phyloP scores from a whole-genome alignment of 1,140 invertebrate genomes.

The Heliconius nattereri region DNA sequence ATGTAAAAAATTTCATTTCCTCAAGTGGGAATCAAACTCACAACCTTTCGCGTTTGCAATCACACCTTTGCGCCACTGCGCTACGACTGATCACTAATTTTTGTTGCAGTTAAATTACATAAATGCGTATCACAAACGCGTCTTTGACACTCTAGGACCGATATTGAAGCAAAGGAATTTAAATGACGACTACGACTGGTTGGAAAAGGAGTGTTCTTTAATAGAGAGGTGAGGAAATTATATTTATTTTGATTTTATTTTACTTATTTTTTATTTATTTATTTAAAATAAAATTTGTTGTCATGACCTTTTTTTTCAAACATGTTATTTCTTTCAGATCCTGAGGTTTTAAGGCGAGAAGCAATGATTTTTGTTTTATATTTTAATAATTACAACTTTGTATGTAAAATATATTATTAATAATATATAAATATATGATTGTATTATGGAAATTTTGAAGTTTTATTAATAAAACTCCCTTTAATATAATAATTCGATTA shows the following conservation, averaged over 20 bases:
- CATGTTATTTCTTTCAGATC: neutral
- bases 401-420: neutral
- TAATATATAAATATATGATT: no score
- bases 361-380: neutral
- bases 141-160: slow-evolving; percentile 85
- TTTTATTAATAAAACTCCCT: neutral
- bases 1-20: no score
- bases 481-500: neutral
- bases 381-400: neutral
- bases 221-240: slow-evolving; percentile 47
- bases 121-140: slow-evolving; percentile 88
- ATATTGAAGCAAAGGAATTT: slow-evolving; percentile 77
- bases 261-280: neutral
- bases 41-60: no score
- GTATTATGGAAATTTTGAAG: neutral
- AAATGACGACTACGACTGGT: slow-evolving; percentile 85
- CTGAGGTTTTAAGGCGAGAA: neutral
- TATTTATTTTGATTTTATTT: neutral
- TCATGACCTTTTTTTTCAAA: neutral
- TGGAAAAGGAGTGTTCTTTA: slow-evolving; percentile 87
- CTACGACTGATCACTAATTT: neutral
- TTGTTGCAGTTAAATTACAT: slow-evolving; percentile 84
- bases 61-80: no score
- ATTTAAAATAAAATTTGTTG: neutral
- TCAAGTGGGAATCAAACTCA: no score